Percentiles rank a stretch among this genome's conserved stretches.
Evolutionary conservation across 2,113 vertebrate genomes (phyloP).

Genomic region (Elaphurus davidianus): DNA sequence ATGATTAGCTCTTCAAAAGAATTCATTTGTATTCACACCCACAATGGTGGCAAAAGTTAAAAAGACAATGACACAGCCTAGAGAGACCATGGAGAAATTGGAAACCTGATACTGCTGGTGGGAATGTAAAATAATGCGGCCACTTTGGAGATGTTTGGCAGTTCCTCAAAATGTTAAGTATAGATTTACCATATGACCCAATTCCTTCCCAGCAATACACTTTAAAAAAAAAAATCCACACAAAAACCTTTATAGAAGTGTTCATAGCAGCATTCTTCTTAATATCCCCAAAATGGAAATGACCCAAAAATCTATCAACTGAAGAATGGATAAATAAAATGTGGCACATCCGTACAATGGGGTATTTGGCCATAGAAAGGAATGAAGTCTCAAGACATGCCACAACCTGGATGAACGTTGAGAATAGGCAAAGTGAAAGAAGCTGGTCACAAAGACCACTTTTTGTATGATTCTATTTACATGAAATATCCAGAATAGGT

Average conservation of each 20-base stretch:
- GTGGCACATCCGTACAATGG: not conserved
- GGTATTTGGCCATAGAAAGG: not conserved
- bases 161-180: not conserved
- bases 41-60: not conserved
- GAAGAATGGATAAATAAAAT: not conserved
- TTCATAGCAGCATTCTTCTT: not conserved
- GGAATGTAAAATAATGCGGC: not conserved
- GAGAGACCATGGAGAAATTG: not conserved
- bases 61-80: not conserved
- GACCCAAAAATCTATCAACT: not conserved
- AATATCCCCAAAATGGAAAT: not conserved
- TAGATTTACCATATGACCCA: not conserved
- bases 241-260: not conserved
- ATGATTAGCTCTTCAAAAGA: not conserved
- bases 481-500: not conserved
- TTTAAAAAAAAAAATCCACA: not conserved
- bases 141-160: not conserved
- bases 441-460: not conserved
- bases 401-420: no score
- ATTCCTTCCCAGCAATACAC: not conserved
- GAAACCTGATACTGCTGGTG: not conserved
- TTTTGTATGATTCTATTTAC: not conserved
- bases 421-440: not conserved
- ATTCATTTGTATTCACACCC: not conserved
- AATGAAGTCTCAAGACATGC: not conserved